phyloP scores from a whole-genome alignment of 2,888 invertebrate species.

The Leptopterna dolabrata region DNA sequence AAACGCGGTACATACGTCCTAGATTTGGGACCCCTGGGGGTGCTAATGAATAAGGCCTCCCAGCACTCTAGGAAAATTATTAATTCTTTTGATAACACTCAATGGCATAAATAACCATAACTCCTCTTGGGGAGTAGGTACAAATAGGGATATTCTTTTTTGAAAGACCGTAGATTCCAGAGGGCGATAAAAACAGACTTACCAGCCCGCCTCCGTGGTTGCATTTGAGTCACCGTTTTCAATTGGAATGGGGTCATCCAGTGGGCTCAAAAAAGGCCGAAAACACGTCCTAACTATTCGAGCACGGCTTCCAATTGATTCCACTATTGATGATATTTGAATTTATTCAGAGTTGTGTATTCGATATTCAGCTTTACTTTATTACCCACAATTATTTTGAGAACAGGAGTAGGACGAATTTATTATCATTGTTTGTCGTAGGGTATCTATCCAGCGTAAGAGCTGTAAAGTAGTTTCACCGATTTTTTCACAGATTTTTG shows the following conservation, averaged over 20 bases:
- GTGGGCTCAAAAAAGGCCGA: background rate
- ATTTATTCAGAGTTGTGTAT: too few species aligned
- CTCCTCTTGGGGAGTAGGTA: background rate
- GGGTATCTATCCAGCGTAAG: too few species aligned
- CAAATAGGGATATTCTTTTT: background rate
- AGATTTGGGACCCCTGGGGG: constrained; percentile 44
- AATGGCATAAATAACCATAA: constrained; percentile 47
- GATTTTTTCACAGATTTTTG: too few species aligned
- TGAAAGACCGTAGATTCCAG: constrained; percentile 5
- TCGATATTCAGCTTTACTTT: too few species aligned
- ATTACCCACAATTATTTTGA: too few species aligned
- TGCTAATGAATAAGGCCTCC: constrained; percentile 48
- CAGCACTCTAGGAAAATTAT: constrained; percentile 40
- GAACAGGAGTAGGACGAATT: too few species aligned
- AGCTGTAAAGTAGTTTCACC: too few species aligned
- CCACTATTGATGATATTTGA: too few species aligned
- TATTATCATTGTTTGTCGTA: too few species aligned
- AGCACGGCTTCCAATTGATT: too few species aligned
- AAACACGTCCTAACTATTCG: too few species aligned
- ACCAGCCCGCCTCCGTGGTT: background rate
- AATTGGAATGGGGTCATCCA: constrained; percentile 20
- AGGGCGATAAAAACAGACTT: constrained; percentile 40
- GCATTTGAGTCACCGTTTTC: constrained; percentile 8
- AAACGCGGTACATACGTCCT: constrained; percentile 41
- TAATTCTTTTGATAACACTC: constrained; percentile 43